A percentile compares a stretch with the other conserved stretches of the same genome.
phyloP scores from a whole-genome alignment of 1,140 invertebrate genomes.

The Drosophila melanica region DNA sequence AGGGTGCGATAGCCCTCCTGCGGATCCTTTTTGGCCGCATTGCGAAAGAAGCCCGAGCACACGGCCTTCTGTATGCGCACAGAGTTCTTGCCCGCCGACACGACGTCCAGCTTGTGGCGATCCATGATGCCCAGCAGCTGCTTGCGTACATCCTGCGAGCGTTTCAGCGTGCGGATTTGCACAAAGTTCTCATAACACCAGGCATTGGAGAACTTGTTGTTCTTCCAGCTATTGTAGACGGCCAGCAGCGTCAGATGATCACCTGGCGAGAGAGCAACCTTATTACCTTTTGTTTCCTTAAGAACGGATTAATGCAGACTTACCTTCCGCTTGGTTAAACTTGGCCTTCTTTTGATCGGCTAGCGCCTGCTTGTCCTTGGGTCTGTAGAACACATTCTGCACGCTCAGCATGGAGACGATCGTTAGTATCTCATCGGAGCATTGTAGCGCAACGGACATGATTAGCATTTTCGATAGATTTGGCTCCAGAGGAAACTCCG shows the following conservation, averaged over 20 bases:
- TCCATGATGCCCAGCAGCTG: slow-evolving; percentile 99
- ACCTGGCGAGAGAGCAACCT: slow-evolving; percentile 78
- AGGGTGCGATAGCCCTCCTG: slow-evolving; percentile 99
- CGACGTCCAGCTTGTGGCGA: slow-evolving; percentile 98
- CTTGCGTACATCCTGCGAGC: slow-evolving; percentile 99
- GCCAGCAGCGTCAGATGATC: slow-evolving; percentile 99
- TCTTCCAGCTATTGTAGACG: slow-evolving; percentile 99
- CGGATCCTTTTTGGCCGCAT: slow-evolving; percentile 99
- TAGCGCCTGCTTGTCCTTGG: slow-evolving; percentile 98
- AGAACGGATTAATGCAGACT: not conserved
- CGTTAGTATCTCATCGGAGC: slow-evolving; percentile 99
- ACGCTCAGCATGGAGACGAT: slow-evolving; percentile 99
- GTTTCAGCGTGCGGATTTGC: slow-evolving; percentile 97
- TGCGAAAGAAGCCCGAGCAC: slow-evolving; percentile 99
- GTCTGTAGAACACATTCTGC: slow-evolving; percentile 99
- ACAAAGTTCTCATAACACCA: slow-evolving; percentile 99
- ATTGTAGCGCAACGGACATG: slow-evolving; percentile 99
- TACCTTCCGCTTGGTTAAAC: slow-evolving; percentile 97
- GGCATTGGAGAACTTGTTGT: slow-evolving; percentile 99
- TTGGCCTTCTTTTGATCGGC: slow-evolving; percentile 99
- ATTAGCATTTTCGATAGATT: slow-evolving; percentile 99
- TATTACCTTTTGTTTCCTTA: too few relatives aligned
- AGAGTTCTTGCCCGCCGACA: slow-evolving; percentile 97
- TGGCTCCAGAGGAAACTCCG: slow-evolving; percentile 99
- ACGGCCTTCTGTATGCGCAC: slow-evolving; percentile 98